Evolutionary conservation across 2,797 vertebrate genomes (phyloP).

Genomic region (Artibeus jamaicensis): DNA sequence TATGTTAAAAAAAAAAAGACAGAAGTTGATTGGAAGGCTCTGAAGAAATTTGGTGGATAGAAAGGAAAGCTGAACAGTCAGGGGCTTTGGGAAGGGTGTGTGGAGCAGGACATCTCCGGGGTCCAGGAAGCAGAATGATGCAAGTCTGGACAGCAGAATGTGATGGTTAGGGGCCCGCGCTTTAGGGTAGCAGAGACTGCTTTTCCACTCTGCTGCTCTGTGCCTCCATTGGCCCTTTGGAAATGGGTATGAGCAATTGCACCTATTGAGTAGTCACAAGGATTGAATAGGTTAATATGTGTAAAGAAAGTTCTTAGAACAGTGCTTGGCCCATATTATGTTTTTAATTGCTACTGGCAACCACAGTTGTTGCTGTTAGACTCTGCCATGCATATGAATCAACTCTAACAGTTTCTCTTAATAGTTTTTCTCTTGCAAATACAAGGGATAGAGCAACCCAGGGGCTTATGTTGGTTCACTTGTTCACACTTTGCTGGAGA

Average conservation of each 20-base stretch:
- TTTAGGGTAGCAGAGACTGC: background rate
- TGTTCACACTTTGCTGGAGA: background rate
- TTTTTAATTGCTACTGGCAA: background rate
- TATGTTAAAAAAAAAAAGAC: background rate
- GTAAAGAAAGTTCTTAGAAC: background rate
- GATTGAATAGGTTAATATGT: background rate
- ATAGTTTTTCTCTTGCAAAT: background rate
- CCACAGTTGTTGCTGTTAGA: background rate
- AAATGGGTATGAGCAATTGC: background rate
- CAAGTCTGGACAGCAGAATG: background rate
- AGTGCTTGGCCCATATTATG: background rate
- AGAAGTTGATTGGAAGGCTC: background rate
- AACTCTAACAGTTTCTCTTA: background rate
- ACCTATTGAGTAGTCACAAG: background rate
- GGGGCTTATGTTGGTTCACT: background rate
- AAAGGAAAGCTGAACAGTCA: background rate
- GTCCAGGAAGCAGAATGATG: background rate
- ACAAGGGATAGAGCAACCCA: background rate
- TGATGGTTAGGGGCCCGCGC: too few relatives aligned
- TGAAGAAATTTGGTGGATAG: background rate
- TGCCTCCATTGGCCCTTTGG: background rate
- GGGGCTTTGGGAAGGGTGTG: background rate
- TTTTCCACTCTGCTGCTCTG: background rate
- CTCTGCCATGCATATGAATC: background rate
- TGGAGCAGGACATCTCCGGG: background rate